phyloP scores from a whole-genome alignment of 2,797 vertebrate species.

The Enteromius unitaeniatus region DNA sequence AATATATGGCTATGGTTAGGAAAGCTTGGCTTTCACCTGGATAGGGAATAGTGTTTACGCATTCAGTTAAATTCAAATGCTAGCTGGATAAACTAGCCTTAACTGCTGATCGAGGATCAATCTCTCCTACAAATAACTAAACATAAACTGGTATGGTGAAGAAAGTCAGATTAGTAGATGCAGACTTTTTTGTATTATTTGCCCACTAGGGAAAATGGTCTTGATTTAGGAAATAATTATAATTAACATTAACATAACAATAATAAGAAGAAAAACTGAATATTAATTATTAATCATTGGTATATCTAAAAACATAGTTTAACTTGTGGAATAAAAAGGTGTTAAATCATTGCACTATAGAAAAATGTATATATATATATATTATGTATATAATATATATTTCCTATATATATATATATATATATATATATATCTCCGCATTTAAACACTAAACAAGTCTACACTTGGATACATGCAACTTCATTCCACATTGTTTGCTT shows the following conservation, averaged over 20 bases:
- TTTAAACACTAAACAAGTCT: slow-evolving; percentile 1
- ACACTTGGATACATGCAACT: background rate
- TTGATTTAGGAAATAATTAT: background rate
- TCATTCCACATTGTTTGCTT: background rate
- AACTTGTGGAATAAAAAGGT: background rate
- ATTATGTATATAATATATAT: too few relatives aligned
- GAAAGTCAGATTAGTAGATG: background rate
- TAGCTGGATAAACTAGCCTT: background rate
- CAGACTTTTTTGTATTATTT: too few relatives aligned
- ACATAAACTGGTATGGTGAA: background rate
- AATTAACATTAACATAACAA: background rate
- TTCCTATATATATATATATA: too few relatives aligned
- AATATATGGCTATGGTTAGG: background rate
- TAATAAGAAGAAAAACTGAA: background rate
- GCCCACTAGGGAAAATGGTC: background rate
- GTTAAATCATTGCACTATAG: background rate
- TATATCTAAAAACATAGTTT: background rate
- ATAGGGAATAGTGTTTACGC: too few relatives aligned
- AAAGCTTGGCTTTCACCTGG: background rate
- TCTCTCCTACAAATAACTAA: background rate
- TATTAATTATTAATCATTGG: background rate
- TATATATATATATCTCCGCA: background rate
- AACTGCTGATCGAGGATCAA: background rate
- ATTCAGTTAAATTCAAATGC: background rate
- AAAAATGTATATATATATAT: background rate